Percentiles rank a stretch among this genome's conserved stretches.
phyloP scores from a whole-genome alignment of 1,140 invertebrate species.

The Dinoponera quadriceps region DNA sequence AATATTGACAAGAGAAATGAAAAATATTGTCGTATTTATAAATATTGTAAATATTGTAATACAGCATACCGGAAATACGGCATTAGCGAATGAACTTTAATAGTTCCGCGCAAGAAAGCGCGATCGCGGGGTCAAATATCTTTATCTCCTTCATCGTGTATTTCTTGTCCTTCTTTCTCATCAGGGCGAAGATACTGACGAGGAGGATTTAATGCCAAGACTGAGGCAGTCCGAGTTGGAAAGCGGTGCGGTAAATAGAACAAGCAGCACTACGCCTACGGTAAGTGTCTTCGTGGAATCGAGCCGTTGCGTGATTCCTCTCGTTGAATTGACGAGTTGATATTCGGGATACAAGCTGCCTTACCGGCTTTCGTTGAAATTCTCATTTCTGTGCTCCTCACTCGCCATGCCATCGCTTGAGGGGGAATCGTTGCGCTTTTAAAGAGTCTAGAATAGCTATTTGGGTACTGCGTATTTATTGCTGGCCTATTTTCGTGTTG shows the following conservation, averaged over 20 bases:
- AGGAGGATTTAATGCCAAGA: conserved; percentile 70
- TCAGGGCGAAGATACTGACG: conserved; percentile 71
- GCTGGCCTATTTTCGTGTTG: conserved; percentile 53
- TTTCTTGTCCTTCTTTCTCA: conserved; percentile 59
- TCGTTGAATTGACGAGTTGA: conserved; percentile 3
- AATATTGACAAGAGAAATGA: too few species aligned
- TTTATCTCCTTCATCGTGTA: conserved; percentile 12
- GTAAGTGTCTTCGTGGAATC: conserved; percentile 54
- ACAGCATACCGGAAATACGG: too few species aligned
- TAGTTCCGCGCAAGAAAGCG: too few species aligned
- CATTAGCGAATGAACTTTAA: too few species aligned
- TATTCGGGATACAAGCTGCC: neutral
- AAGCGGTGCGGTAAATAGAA: conserved; percentile 49
- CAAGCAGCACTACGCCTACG: conserved; percentile 17
- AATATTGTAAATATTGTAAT: too few species aligned
- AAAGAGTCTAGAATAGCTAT: conserved; percentile 68
- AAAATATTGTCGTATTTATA: too few species aligned
- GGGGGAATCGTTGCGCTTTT: conserved; percentile 65
- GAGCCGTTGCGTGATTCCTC: neutral
- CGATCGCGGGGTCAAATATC: conserved; percentile 6
- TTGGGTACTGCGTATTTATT: conserved; percentile 64
- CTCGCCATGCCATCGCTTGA: conserved; percentile 68
- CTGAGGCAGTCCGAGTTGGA: conserved; percentile 53
- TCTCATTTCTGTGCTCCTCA: conserved; percentile 60
- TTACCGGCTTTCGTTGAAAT: conserved; percentile 60